These are phyloP conservation scores for Gisinianus flammeolus DNA, from an alignment of 2,888 invertebrate species.

Conservation along the genomic window DNA sequence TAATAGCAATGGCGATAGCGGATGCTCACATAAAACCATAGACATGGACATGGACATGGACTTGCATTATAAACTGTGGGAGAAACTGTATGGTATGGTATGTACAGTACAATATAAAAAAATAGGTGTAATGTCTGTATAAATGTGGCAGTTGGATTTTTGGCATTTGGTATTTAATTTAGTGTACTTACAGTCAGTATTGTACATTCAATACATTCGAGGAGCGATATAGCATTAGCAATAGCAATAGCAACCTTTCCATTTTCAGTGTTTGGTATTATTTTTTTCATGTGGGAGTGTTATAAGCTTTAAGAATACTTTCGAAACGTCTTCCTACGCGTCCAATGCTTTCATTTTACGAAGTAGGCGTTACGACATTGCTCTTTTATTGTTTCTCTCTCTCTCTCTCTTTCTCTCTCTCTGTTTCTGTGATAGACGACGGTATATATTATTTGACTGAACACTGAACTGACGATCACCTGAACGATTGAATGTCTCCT, in stretches of 20 bases:
- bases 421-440: neutral
- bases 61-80: no score
- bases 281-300: slow-evolving; percentile 46
- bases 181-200: neutral
- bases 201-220: neutral
- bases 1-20: slow-evolving; percentile 13
- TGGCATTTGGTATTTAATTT: neutral
- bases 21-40: neutral
- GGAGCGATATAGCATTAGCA: neutral
- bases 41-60: no score
- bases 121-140: neutral
- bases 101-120: no score
- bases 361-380: slow-evolving; percentile 48
- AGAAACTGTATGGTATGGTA: no score
- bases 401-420: slow-evolving; percentile 32
- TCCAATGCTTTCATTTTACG: slow-evolving; percentile 44
- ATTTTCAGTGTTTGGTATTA: slow-evolving; percentile 41
- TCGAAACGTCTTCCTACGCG: slow-evolving; percentile 50
- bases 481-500: slow-evolving; percentile 29
- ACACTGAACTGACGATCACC: slow-evolving; percentile 30
- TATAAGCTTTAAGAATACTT: slow-evolving; percentile 42
- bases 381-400: slow-evolving; percentile 42
- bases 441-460: neutral
- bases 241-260: slow-evolving; percentile 36
- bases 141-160: neutral